Conservation (phyloP, 2,888 invertebrate genomes). For the Idaea dimidiata region DNA sequence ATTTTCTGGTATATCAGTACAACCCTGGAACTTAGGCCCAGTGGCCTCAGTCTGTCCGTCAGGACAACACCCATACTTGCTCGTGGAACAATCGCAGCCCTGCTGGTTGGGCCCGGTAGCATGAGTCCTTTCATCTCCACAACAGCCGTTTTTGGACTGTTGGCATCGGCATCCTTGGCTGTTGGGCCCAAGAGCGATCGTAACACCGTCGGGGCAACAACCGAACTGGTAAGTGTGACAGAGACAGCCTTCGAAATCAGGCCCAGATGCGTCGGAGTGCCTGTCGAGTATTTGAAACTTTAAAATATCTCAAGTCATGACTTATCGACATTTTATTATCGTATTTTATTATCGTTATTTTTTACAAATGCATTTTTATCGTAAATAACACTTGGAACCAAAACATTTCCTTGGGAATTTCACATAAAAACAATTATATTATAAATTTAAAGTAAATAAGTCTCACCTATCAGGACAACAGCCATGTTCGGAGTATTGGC, state of each 20-base stretch:
- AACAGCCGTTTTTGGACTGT: slow-evolving; percentile 89
- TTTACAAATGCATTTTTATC: no score
- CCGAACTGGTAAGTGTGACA: slow-evolving; percentile 94
- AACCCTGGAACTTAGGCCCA: slow-evolving; percentile 92
- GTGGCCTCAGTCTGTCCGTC: slow-evolving; percentile 89
- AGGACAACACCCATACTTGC: slow-evolving; percentile 91
- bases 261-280: slow-evolving; percentile 87
- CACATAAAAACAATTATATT: no score
- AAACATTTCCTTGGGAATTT: no score
- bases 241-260: slow-evolving; percentile 89
- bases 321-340: not conserved
- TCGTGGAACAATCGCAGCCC: slow-evolving; percentile 91
- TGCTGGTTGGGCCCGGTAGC: slow-evolving; percentile 87
- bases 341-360: no score
- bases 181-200: slow-evolving; percentile 84
- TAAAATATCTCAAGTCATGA: no score
- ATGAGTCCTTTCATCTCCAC: slow-evolving; percentile 90
- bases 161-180: slow-evolving; percentile 88
- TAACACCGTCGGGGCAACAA: slow-evolving; percentile 92
- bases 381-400: no score
- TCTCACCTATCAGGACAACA: slow-evolving; percentile 90
- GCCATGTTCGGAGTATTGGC: slow-evolving; percentile 86
- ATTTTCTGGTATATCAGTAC: slow-evolving; percentile 84
- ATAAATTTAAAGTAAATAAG: no score
- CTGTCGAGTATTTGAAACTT: slow-evolving; percentile 32